A percentile compares a stretch with the other conserved stretches of the same genome.
These are phyloP conservation scores for Chloroclysta siterata DNA, from an alignment of 2,888 invertebrate species.

Conservation along the genomic window DNA sequence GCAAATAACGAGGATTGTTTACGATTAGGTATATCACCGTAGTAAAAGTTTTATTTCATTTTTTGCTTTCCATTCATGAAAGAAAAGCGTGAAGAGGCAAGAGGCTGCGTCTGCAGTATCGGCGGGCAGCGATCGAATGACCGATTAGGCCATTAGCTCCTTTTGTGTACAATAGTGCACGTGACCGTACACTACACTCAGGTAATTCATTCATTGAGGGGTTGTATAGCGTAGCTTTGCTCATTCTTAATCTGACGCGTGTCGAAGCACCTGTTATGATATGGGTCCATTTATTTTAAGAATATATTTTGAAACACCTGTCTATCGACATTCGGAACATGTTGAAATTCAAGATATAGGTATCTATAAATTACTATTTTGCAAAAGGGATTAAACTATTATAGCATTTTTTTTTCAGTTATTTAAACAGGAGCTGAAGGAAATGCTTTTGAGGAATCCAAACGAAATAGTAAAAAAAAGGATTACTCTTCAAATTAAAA, in stretches of 20 bases:
- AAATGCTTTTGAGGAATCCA: too few species aligned
- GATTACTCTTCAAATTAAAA: too few species aligned
- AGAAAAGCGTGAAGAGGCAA: slow-evolving; percentile 66
- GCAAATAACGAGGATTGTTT: slow-evolving; percentile 61
- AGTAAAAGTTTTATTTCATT: slow-evolving; percentile 60
- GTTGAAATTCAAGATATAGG: slow-evolving; percentile 18
- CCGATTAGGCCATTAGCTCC: slow-evolving; percentile 75
- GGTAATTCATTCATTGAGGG: slow-evolving; percentile 69
- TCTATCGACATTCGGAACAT: slow-evolving; percentile 1
- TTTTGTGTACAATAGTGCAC: slow-evolving; percentile 76
- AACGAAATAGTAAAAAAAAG: too few species aligned
- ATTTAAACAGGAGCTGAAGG: too few species aligned
- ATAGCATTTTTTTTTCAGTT: too few species aligned
- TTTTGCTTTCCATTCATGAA: slow-evolving; percentile 76
- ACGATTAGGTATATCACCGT: slow-evolving; percentile 65
- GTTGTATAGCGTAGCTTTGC: slow-evolving; percentile 32
- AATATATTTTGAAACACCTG: slow-evolving; percentile 14
- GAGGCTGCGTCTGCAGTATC: slow-evolving; percentile 55
- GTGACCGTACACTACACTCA: slow-evolving; percentile 59
- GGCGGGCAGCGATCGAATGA: slow-evolving; percentile 69
- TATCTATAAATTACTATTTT: neutral
- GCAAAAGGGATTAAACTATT: neutral
- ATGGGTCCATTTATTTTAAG: slow-evolving; percentile 4
- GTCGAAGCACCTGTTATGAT: slow-evolving; percentile 27
- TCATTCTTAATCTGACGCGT: slow-evolving; percentile 33